Evolutionary conservation across 2,888 invertebrate species (phyloP).

Genomic region (Digitonthophagus gazella): DNA sequence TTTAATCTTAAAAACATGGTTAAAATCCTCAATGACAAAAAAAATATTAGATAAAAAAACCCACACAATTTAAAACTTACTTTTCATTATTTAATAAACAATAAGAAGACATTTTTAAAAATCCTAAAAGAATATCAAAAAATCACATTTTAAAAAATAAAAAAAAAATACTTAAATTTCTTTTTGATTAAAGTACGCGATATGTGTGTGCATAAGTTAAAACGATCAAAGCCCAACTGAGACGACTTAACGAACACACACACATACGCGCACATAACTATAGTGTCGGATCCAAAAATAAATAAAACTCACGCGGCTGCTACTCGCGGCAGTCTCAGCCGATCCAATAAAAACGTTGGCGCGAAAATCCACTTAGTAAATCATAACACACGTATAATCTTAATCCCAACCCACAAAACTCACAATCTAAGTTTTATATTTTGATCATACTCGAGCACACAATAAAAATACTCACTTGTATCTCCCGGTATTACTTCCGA

Average conservation of each 20-base stretch:
- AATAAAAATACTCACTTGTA: background rate
- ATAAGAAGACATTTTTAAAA: background rate
- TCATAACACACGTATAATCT: too few species aligned
- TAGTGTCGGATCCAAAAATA: constrained; percentile 25
- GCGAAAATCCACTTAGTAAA: background rate
- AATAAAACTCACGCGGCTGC: constrained; percentile 23
- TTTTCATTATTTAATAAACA: background rate
- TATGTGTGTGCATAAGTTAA: background rate
- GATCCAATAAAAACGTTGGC: background rate
- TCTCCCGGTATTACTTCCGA: background rate
- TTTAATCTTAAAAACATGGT: too few species aligned
- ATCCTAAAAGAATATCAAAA: too few species aligned
- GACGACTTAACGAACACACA: constrained; percentile 25
- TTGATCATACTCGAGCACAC: too few species aligned
- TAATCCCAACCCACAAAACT: too few species aligned
- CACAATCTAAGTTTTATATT: background rate
- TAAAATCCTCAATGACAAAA: too few species aligned
- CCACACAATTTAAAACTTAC: background rate
- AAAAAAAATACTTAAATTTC: too few species aligned
- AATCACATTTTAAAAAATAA: too few species aligned
- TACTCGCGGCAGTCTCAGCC: too few species aligned
- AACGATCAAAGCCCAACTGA: constrained; percentile 20
- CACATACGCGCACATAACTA: constrained; percentile 1
- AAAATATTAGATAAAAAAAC: background rate
- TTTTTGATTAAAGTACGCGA: too few species aligned